Percentiles rank a stretch among this genome's conserved stretches.
phyloP scores from a whole-genome alignment of 2,113 vertebrate genomes.

The Scolopax mira region DNA sequence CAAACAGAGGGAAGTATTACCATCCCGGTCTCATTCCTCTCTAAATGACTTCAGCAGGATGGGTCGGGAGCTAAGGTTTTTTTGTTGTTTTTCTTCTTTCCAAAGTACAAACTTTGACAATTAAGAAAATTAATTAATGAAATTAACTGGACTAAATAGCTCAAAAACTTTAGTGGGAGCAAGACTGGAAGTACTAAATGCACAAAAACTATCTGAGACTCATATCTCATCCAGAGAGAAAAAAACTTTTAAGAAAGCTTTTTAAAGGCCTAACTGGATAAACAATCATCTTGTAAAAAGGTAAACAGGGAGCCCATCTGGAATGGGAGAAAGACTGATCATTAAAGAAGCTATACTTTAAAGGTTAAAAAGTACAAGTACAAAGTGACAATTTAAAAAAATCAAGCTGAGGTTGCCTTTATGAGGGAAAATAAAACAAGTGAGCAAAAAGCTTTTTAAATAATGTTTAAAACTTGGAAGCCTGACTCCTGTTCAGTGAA shows the following conservation, averaged over 20 bases:
- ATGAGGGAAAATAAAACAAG: neutral
- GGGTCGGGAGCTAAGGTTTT: conserved; percentile 31
- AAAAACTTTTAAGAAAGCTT: conserved; percentile 1
- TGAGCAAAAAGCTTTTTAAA: neutral
- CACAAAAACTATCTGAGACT: conserved; percentile 27
- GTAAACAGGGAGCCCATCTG: neutral
- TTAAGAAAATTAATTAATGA: conserved; percentile 43
- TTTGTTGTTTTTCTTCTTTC: neutral
- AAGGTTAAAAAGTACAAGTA: conserved; percentile 11
- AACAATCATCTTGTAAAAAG: conserved; percentile 50
- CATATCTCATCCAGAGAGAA: neutral
- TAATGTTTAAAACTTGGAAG: neutral
- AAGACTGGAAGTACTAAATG: neutral
- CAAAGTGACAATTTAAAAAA: neutral
- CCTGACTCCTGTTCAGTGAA: neutral
- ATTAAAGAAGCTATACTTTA: neutral
- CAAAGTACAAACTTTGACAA: neutral
- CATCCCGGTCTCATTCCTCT: conserved; percentile 24
- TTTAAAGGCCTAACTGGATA: conserved; percentile 22
- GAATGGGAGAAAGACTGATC: neutral
- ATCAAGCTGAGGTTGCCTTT: neutral
- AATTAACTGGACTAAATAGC: neutral
- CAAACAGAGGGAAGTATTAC: conserved; percentile 51
- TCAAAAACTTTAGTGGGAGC: neutral
- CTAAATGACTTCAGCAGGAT: conserved; percentile 34